Evolutionary conservation across 2,888 invertebrate genomes (phyloP).

Genomic region (Ernsta delagoae): DNA sequence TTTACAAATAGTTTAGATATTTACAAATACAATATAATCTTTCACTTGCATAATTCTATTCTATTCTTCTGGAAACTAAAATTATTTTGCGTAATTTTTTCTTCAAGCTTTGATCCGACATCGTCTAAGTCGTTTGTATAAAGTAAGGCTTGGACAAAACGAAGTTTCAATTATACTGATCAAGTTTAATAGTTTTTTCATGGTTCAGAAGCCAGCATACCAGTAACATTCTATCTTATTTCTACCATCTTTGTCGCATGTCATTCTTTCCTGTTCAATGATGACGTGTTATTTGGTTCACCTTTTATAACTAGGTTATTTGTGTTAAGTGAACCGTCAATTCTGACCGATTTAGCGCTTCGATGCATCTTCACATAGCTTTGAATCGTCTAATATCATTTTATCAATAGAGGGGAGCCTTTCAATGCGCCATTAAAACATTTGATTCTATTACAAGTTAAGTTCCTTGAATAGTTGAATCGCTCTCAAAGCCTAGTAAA

Average conservation of each 20-base stretch:
- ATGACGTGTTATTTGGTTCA: conserved; percentile 28
- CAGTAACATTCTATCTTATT: not conserved
- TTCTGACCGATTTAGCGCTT: conserved; percentile 36
- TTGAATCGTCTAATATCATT: conserved; percentile 32
- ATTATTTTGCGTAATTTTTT: not conserved
- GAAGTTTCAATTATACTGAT: too few relatives aligned
- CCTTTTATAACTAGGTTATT: conserved; percentile 24
- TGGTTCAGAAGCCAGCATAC: too few relatives aligned
- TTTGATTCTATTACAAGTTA: not conserved
- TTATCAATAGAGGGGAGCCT: conserved; percentile 23
- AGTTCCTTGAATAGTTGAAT: not conserved
- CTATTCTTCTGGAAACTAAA: too few relatives aligned
- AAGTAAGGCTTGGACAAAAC: too few relatives aligned
- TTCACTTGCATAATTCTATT: too few relatives aligned
- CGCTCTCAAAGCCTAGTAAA: not conserved
- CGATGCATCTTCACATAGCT: conserved; percentile 32
- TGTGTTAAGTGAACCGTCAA: conserved; percentile 33
- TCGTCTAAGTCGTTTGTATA: too few relatives aligned
- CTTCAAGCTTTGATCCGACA: not conserved
- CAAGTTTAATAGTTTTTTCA: too few relatives aligned
- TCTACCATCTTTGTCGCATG: not conserved
- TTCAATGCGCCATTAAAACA: conserved; percentile 8
- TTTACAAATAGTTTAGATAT: too few relatives aligned
- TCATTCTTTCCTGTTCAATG: conserved; percentile 22
- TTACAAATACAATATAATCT: too few relatives aligned